Conservation (phyloP, 2,797 vertebrate genomes). For the Notamacropus eugenii region DNA sequence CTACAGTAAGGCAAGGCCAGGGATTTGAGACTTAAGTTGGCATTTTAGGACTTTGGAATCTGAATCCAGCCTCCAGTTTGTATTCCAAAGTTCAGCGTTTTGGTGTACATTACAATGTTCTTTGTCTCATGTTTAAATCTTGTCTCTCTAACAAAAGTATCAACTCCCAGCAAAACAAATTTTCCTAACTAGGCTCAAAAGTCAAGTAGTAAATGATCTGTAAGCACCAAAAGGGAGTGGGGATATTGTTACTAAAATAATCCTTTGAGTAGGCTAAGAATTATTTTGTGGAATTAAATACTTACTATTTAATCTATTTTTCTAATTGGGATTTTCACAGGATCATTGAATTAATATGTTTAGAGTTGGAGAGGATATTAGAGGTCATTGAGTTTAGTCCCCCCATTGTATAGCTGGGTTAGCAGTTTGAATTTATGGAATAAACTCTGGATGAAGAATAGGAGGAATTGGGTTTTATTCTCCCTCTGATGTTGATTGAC, state of each 20-base stretch:
- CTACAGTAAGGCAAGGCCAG: background rate
- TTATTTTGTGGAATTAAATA: background rate
- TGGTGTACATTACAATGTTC: background rate
- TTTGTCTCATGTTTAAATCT: background rate
- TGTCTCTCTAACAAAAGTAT: background rate
- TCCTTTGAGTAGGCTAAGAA: background rate
- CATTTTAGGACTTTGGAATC: background rate
- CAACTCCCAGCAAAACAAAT: no score
- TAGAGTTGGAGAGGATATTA: background rate
- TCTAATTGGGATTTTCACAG: background rate
- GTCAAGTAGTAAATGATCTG: background rate
- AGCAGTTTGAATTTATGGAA: background rate
- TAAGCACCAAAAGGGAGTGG: background rate
- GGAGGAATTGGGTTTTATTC: background rate
- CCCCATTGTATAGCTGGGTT: background rate
- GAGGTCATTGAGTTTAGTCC: background rate
- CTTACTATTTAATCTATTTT: background rate
- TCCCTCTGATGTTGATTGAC: background rate
- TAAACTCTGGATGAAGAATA: background rate
- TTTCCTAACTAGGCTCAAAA: background rate
- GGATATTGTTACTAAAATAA: background rate
- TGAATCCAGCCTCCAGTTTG: background rate
- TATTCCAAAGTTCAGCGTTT: background rate
- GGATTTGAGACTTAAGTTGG: background rate
- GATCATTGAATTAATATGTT: background rate